Evolutionary conservation across 2,888 invertebrate genomes (phyloP), one percentile per base, ranked within the genome.

Genomic region (Sympetrum striolatum): DNA sequence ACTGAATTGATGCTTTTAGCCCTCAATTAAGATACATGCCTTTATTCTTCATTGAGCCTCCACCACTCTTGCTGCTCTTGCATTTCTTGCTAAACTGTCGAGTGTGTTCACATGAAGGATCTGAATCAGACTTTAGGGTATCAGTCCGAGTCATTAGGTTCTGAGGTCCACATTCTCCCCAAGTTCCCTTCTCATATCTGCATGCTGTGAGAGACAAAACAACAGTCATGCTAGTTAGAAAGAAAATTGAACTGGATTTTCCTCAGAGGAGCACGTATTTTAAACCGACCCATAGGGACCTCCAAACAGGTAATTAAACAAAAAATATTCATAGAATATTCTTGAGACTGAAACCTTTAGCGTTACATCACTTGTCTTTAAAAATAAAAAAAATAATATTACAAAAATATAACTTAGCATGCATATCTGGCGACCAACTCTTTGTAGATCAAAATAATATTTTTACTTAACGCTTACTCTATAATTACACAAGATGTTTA

Each of bases 151-250:
- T 96, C 97, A 98, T 97, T 95, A 96, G 96, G 92, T 97, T 97
- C 93, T 96, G 96, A 92, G 96, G 95, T 93, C 96, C 96, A 94
- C 98, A 98, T 93, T 97, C 97, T 93, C 96, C 96, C 97, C 98
- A 98, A 91, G 97, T 95, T 60, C 98, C 97, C 94, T 98, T 98
- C 93, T 97, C 97, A 94, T 98, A 98, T 92, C 98, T 97, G 94
- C 98, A 98, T 97, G 93, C 91, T 60, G 86, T 60, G 86, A 60
- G 86, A 86, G 60, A 86, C 64, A 86, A 86, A 64, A 60, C 60
- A 60, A 64, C 60, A 86, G 86, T 58, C 82, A 35, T 53, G 82
- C 64, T 31, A 37, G 60, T 86, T 37, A 86, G 60, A 86, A 86
- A 58, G 35, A 37, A 58, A 80, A 86, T 73, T 31, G 53, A 53